Base-by-base conservation (phyloP, 92 coral and sea anemone genomes). In the Pocillopora meandrina region DNA sequence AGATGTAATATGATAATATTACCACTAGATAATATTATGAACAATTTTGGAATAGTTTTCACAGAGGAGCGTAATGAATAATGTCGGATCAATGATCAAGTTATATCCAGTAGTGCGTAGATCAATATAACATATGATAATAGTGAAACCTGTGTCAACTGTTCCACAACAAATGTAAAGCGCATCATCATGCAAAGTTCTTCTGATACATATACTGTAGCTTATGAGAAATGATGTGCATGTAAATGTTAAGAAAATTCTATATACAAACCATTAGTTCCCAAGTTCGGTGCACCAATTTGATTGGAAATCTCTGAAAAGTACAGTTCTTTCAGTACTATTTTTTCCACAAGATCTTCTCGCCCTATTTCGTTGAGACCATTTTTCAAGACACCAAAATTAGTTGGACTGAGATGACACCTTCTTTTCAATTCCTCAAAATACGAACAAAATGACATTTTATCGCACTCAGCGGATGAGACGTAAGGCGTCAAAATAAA, bases 291-390 rank as follows among this genome's bases (percentile, higher is more conserved):
- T 56, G 82, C 82, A 16, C 14, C 49, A 13, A 62, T 61, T 8
- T 58, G 69, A 9, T 26, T 65, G 35, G 74, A 87, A 61, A 75
- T 58, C 12, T 56, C n/a, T 8, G 69, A 56, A 57, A 90, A 90
- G 59, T 59, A 18, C 14, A 19, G 14, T 36, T 61, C 86, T 59
- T 87, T 89, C 12, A 65, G 9, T 10, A 36, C 78, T 26, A 90
- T 64, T 56, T 73, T 61, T 34, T 71, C 87, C 15, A 56, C 31
- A 33, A 90, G 87, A 87, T 90, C 93, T 15, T 19, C 61, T 49
- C 93, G 88, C 23, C 72, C 78, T 23, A 90, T 82, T 15, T 36
- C 64, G 11, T n/a, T 26, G 8, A 90, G 57, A 26, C 80, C 88
- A 35, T 71, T 2, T 26, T 65, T 81, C 1, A 87, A 59, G 13